Base-by-base conservation (phyloP, 2,888 invertebrate genomes). In the Pristionchus maxplancki region DNA sequence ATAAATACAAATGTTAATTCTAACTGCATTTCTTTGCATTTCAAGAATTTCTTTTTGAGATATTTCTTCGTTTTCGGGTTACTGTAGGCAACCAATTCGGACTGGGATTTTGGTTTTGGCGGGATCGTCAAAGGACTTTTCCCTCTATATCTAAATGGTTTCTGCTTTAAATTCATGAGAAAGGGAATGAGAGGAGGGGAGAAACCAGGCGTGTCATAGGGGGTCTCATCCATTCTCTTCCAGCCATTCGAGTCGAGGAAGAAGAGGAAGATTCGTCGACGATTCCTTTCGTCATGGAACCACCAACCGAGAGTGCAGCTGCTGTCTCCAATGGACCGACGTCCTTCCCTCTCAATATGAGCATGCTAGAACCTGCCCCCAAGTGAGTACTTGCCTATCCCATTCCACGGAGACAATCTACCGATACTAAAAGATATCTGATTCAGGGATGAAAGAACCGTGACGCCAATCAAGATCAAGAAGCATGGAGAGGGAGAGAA, bases 391-490 rank as follows among this genome's bases (percentile, higher is more conserved):
- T 37, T 37, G 20, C 34, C 6, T 5, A 9, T 28, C 37, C 37
- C 3, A 31, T 74, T 74, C 0, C 24, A 40, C 31, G 6, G 24
- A 0, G 20, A 24, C 37, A 20, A 20, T 20, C 20, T 17, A 24
- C 9, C 40, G 9, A 74, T 40, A 74, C 20, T 24, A 37, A 74
- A 78, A 1, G 24, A 24, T 28, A 9, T 40, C 31, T 34, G 20
- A n/a, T 34, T 53, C 82, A 85, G 85, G 40, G n/a, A 85, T n/a
- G 85, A 85, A 34, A 71, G 86, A 6, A 87, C 86, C 8, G 86
- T 87, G 50, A 71, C 86, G 50, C 71, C 86, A 11, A 87, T 87
- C 44, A 87, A 67, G 71, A 71, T 87, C 67, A 87, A 67, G 34
- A 53, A 58, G 40, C 50, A 83, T 20, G 82, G 53, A 53, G 82